Conservation (phyloP, 2,797 vertebrate genomes). For the Malacoraja senta region DNA sequence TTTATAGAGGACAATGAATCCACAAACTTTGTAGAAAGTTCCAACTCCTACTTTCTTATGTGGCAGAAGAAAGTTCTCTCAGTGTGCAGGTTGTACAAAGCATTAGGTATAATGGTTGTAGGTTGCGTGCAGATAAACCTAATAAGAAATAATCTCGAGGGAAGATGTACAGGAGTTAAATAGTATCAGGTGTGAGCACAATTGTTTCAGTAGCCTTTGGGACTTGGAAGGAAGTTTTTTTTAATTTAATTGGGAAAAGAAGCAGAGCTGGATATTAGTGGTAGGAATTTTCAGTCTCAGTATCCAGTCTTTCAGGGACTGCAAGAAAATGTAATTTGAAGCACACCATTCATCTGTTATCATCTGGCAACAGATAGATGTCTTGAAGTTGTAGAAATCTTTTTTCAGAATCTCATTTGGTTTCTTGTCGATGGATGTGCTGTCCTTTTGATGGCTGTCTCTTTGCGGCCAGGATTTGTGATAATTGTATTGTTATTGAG, state of each 20-base stretch:
- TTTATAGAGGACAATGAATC: too few species aligned
- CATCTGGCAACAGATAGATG: too few species aligned
- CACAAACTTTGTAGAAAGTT: too few species aligned
- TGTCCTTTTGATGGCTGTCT: neutral
- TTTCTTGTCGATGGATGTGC: neutral
- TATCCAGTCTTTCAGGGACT: neutral
- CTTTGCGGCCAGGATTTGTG: too few species aligned
- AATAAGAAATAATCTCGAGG: neutral
- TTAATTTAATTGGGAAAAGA: neutral
- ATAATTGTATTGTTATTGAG: neutral
- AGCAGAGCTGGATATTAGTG: neutral
- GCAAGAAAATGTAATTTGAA: neutral
- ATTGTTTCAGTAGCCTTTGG: neutral
- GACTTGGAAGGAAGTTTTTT: neutral
- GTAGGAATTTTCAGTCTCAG: too few species aligned
- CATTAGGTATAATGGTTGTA: neutral
- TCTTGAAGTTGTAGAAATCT: neutral
- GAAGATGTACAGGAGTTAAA: conserved; percentile 1
- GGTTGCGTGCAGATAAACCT: neutral
- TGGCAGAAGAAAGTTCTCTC: neutral
- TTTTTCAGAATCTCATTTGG: neutral
- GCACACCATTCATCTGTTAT: neutral
- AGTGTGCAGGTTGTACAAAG: neutral
- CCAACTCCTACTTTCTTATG: too few species aligned
- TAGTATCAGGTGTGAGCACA: neutral